Percentiles rank a stretch among this genome's conserved stretches.
phyloP scores from a whole-genome alignment of 2,797 vertebrate genomes.

The Synanceia verrucosa region DNA sequence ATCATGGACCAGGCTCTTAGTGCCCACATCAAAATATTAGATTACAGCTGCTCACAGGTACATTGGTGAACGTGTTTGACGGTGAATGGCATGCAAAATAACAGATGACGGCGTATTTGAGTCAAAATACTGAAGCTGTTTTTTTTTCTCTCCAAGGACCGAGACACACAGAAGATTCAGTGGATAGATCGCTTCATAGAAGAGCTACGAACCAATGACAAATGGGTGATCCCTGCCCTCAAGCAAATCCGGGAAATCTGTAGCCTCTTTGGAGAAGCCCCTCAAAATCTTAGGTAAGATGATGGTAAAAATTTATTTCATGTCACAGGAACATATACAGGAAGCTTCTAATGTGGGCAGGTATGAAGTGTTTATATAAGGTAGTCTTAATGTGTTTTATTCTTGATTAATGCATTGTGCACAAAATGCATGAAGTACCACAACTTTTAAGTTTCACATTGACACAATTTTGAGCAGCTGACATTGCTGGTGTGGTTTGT shows the following conservation, averaged over 20 bases:
- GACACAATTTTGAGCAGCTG: constrained; percentile 6
- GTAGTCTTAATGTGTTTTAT: background rate
- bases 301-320: background rate
- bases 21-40: constrained; percentile 99
- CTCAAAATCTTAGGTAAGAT: constrained; percentile 96
- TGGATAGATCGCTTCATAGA: constrained; percentile 99
- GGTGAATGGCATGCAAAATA: background rate
- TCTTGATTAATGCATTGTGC: background rate
- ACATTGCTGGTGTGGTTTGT: constrained; percentile 24
- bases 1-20: constrained; percentile 99
- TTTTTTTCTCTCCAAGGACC: constrained; percentile 84
- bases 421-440: background rate
- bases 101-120: background rate
- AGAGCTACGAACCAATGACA: constrained; percentile 98
- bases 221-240: constrained; percentile 99
- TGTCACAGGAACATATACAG: background rate
- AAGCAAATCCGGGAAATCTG: constrained; percentile 99
- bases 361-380: constrained; percentile 4
- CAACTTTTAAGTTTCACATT: constrained; percentile 1
- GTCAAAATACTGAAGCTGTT: constrained; percentile 7
- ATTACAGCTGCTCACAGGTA: constrained; percentile 99
- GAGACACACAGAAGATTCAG: constrained; percentile 99
- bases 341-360: background rate
- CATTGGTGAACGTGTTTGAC: constrained; percentile 18
- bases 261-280: constrained; percentile 99